Conservation (phyloP, 2,797 vertebrate genomes). For the Notoglanidium macrostoma region DNA sequence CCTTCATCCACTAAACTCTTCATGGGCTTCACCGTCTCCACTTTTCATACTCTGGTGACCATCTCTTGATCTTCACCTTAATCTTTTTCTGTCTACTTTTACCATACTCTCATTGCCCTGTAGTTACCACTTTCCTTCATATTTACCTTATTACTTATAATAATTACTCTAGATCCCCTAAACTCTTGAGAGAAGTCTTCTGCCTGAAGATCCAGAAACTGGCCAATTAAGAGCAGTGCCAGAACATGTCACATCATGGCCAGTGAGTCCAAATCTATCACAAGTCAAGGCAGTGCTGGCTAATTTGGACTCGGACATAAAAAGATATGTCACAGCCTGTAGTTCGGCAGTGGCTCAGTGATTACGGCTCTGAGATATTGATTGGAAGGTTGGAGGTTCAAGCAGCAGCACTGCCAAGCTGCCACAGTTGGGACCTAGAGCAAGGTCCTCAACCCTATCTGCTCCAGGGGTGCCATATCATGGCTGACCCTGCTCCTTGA, state of each 20-base stretch:
- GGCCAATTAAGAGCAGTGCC: neutral
- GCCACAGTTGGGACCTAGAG: neutral
- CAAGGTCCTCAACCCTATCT: neutral
- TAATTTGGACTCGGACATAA: neutral
- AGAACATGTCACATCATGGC: neutral
- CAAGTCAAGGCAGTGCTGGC: neutral
- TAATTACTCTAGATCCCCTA: neutral
- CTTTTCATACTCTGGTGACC: neutral
- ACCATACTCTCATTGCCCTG: neutral
- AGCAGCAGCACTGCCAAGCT: neutral
- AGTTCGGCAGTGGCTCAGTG: neutral
- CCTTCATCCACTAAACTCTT: neutral
- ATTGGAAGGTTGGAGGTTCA: neutral
- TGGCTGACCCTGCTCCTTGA: neutral
- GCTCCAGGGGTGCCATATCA: neutral
- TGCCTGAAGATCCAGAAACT: neutral
- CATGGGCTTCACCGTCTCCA: neutral
- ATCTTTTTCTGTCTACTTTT: neutral
- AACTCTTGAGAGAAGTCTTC: neutral
- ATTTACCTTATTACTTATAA: neutral
- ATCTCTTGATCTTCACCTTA: constrained; percentile 7
- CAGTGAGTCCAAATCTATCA: neutral
- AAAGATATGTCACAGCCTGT: neutral
- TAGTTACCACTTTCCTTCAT: neutral
- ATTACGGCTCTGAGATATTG: neutral